phyloP scores from a whole-genome alignment of 1,140 invertebrate genomes.

The Elymnias hypermnestra region DNA sequence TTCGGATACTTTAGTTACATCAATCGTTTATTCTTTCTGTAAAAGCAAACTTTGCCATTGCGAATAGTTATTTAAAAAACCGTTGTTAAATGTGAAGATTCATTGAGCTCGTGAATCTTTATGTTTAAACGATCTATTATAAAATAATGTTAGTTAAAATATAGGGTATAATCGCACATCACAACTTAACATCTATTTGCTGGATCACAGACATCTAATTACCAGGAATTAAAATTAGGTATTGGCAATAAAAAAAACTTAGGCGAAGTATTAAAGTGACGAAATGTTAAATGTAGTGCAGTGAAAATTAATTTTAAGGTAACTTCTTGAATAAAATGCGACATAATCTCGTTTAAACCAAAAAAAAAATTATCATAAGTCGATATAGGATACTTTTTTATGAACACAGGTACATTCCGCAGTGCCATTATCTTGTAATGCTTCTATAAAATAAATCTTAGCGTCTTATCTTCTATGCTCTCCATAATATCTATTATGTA shows the following conservation, averaged over 20 bases:
- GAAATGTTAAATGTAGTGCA: constrained; percentile 52
- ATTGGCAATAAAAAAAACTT: constrained; percentile 60
- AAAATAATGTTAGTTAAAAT: constrained; percentile 52
- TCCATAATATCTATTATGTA: constrained; percentile 13
- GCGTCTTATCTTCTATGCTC: constrained; percentile 49
- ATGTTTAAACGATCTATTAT: constrained; percentile 47
- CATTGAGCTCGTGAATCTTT: constrained; percentile 66
- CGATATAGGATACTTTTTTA: constrained; percentile 68
- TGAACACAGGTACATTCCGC: constrained; percentile 66
- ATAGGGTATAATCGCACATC: constrained; percentile 68
- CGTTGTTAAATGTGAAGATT: constrained; percentile 56
- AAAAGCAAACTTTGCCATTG: constrained; percentile 47
- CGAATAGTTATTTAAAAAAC: constrained; percentile 34
- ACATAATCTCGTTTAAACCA: constrained; percentile 65
- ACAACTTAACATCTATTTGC: constrained; percentile 71
- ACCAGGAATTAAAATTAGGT: constrained; percentile 45
- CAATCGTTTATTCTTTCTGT: constrained; percentile 16
- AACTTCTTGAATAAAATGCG: constrained; percentile 46
- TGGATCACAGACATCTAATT: constrained; percentile 48
- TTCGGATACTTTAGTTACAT: constrained; percentile 24
- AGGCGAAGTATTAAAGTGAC: constrained; percentile 38
- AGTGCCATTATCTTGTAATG: constrained; percentile 68
- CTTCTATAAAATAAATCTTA: constrained; percentile 56
- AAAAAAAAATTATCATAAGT: constrained; percentile 60
- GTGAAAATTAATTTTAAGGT: constrained; percentile 54